Evolutionary conservation across 2,797 vertebrate species (phyloP).

Genomic region (Neosalanx taihuensis): DNA sequence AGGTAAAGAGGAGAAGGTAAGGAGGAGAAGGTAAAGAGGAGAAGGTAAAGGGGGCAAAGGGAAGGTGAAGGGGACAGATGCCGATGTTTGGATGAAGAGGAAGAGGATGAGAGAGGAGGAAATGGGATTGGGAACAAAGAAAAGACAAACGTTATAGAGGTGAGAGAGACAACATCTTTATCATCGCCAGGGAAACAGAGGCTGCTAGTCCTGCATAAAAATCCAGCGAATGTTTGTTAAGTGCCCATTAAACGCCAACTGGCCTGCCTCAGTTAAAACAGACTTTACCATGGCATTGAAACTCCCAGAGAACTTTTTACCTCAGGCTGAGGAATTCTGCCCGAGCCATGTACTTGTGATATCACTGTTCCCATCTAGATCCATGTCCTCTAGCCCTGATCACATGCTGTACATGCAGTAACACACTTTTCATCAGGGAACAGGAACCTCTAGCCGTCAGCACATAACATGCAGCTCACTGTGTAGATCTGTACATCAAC

Average conservation of each 20-base stretch:
- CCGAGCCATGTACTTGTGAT: not conserved
- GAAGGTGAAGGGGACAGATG: no score
- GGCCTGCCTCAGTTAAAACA: no score
- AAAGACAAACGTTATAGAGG: not conserved
- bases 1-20: no score
- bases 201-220: not conserved
- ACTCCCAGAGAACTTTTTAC: no score
- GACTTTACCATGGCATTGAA: no score
- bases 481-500: no score
- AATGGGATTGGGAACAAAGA: not conserved
- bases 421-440: not conserved
- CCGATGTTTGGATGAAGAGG: not conserved
- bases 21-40: no score
- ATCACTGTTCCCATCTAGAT: not conserved
- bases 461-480: no score
- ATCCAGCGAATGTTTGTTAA: not conserved
- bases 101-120: not conserved
- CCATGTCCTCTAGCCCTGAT: not conserved
- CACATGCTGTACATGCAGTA: not conserved
- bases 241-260: no score
- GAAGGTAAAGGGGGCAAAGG: no score
- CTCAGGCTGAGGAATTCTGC: no score
- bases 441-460: not conserved
- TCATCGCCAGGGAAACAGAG: not conserved
- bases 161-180: not conserved